Percentiles rank a stretch among this genome's conserved stretches.
Conservation (phyloP, 2,113 vertebrate species). For the Sceloporus tristichus region DNA sequence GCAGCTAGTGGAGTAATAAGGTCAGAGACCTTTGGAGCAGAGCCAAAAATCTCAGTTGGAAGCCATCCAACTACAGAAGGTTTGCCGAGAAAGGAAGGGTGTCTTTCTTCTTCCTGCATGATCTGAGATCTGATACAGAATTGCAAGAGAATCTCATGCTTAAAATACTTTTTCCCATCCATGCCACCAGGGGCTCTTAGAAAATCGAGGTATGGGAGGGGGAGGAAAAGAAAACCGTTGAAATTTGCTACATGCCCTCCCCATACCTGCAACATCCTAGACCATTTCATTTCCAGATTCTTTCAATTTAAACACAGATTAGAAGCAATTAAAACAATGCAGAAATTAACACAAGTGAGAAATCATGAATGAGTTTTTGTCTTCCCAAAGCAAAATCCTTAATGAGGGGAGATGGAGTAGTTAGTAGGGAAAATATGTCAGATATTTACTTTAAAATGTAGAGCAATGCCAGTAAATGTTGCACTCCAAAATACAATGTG, state of each 20-base stretch:
- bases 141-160: neutral
- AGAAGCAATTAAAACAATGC: constrained; percentile 70
- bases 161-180: constrained; percentile 28
- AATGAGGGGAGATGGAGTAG: constrained; percentile 57
- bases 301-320: constrained; percentile 66
- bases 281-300: constrained; percentile 51
- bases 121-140: constrained; percentile 43
- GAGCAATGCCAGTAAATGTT: neutral
- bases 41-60: constrained; percentile 15
- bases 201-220: constrained; percentile 19
- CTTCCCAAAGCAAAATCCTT: constrained; percentile 35
- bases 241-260: neutral
- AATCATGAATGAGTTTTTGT: constrained; percentile 50
- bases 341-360: constrained; percentile 64
- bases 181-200: neutral
- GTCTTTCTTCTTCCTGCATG: neutral
- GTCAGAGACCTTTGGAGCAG: neutral
- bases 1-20: neutral
- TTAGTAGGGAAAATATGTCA: constrained; percentile 56
- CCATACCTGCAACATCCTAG: constrained; percentile 35
- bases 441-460: neutral
- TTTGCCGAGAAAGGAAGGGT: constrained; percentile 16
- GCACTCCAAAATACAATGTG: neutral
- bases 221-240: constrained; percentile 15
- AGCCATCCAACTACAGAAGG: constrained; percentile 1